A percentile compares a stretch with the other conserved stretches of the same genome.
phyloP scores from a whole-genome alignment of 2,888 invertebrate species.

The Drosophila emarginata region DNA sequence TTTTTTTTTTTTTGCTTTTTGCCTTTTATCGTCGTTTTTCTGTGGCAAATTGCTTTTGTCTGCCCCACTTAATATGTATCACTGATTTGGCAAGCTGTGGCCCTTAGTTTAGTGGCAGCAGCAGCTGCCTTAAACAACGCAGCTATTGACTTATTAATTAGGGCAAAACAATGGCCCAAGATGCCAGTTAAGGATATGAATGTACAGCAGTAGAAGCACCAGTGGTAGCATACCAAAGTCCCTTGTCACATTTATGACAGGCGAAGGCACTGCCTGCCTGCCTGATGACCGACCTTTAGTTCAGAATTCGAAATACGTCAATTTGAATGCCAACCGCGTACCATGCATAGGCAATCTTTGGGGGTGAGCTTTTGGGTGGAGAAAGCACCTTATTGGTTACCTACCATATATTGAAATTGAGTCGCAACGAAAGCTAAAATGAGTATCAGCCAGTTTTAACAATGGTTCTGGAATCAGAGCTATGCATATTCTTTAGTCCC shows the following conservation, averaged over 20 bases:
- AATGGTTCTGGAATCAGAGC: slow-evolving; percentile 38
- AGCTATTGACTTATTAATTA: slow-evolving; percentile 75
- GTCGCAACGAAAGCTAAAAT: slow-evolving; percentile 22
- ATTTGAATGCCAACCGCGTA: slow-evolving; percentile 70
- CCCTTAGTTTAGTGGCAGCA: slow-evolving; percentile 30
- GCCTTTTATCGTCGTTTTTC: slow-evolving; percentile 34
- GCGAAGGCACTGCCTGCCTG: slow-evolving; percentile 9
- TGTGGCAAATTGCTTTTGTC: slow-evolving; percentile 43
- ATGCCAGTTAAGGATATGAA: slow-evolving; percentile 11
- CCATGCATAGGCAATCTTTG: slow-evolving; percentile 61
- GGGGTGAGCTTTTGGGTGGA: background rate
- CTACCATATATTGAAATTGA: slow-evolving; percentile 45
- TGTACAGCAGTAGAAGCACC: slow-evolving; percentile 10
- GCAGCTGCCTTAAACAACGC: slow-evolving; percentile 47
- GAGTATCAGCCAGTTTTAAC: slow-evolving; percentile 29
- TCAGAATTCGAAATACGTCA: slow-evolving; percentile 52
- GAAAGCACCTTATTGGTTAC: background rate
- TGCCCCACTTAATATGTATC: slow-evolving; percentile 37
- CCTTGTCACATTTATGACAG: slow-evolving; percentile 75
- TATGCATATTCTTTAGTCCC: slow-evolving; percentile 40
- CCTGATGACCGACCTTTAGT: slow-evolving; percentile 28
- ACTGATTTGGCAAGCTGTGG: background rate
- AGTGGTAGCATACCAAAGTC: slow-evolving; percentile 15
- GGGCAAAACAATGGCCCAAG: slow-evolving; percentile 44
- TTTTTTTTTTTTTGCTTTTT: background rate